Conservation (phyloP, 2,797 vertebrate genomes). For the Mastacembelus armatus region DNA sequence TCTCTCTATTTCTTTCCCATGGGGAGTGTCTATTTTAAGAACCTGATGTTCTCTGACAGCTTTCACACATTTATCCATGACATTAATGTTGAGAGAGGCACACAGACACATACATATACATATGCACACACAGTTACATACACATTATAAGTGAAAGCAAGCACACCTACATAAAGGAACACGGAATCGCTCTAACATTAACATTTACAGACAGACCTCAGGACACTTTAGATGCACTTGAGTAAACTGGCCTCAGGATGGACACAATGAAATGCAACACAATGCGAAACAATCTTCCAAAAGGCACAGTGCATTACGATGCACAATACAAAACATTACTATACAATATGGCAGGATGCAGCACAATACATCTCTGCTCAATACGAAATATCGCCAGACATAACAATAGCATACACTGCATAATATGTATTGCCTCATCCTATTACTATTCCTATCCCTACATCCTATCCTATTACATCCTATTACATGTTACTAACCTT, state of each 20-base stretch:
- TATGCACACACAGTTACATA: neutral
- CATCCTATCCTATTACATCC: too few species aligned
- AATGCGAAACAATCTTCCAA: conserved; percentile 28
- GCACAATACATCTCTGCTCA: conserved; percentile 27
- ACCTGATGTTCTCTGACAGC: conserved; percentile 78
- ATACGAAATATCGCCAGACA: conserved; percentile 18
- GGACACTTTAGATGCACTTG: conserved; percentile 45
- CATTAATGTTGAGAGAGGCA: conserved; percentile 48
- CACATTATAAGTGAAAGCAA: conserved; percentile 21
- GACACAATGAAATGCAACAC: conserved; percentile 37
- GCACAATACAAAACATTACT: conserved; percentile 39
- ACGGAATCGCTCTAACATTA: conserved; percentile 37
- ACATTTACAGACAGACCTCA: conserved; percentile 47
- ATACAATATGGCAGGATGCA: conserved; percentile 26
- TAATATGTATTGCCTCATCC: conserved; percentile 29
- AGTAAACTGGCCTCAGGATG: conserved; percentile 47
- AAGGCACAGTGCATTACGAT: conserved; percentile 21
- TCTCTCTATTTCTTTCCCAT: conserved; percentile 35
- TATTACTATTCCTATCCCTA: too few species aligned
- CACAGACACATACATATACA: conserved; percentile 4
- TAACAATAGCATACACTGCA: conserved; percentile 18
- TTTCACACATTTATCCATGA: conserved; percentile 70
- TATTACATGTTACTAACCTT: too few species aligned
- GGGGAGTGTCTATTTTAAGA: conserved; percentile 74
- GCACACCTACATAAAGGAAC: conserved; percentile 28